A percentile compares a stretch with the other conserved stretches of the same genome.
These are phyloP conservation scores for Lamproptera curius DNA, from an alignment of 2,888 invertebrate genomes.

Conservation along the genomic window DNA sequence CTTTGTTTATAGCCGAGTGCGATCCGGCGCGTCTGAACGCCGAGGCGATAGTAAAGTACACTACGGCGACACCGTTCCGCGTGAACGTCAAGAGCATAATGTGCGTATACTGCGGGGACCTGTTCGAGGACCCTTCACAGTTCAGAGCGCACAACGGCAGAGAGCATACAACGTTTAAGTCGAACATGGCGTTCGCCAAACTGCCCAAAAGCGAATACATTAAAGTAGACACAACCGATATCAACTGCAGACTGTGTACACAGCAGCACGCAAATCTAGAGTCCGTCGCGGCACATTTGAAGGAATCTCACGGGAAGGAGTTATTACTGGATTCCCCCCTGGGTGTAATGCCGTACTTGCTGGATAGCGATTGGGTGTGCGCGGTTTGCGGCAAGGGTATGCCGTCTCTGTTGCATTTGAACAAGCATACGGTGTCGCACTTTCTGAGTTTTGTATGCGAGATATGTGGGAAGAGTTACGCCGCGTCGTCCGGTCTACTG, in stretches of 20 bases:
- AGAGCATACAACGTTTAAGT: slow-evolving; percentile 31
- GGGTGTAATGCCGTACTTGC: slow-evolving; percentile 36
- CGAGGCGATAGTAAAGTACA: slow-evolving; percentile 31
- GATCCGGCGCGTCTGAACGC: slow-evolving; percentile 35
- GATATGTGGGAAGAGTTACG: slow-evolving; percentile 40
- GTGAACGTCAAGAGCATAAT: slow-evolving; percentile 32
- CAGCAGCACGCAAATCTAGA: slow-evolving; percentile 23
- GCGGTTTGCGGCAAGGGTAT: slow-evolving; percentile 35
- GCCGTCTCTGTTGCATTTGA: slow-evolving; percentile 33
- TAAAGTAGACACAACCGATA: slow-evolving; percentile 34
- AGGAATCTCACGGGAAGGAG: slow-evolving; percentile 28
- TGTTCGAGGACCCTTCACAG: slow-evolving; percentile 33
- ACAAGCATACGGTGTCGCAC: slow-evolving; percentile 37
- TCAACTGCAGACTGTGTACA: slow-evolving; percentile 35
- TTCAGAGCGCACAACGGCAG: slow-evolving; percentile 37
- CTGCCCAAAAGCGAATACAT: slow-evolving; percentile 16
- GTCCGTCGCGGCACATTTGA: slow-evolving; percentile 32
- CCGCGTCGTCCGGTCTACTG: slow-evolving; percentile 31
- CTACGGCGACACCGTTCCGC: slow-evolving; percentile 40
- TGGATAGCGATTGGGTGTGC: slow-evolving; percentile 34
- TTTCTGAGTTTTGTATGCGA: slow-evolving; percentile 44
- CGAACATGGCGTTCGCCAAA: slow-evolving; percentile 32
- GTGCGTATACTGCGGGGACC: slow-evolving; percentile 40
- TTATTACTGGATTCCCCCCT: slow-evolving; percentile 29
- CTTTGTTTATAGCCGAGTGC: slow-evolving; percentile 18